Conservation (phyloP, 2,888 invertebrate genomes). For the Drosophila anomelani region DNA sequence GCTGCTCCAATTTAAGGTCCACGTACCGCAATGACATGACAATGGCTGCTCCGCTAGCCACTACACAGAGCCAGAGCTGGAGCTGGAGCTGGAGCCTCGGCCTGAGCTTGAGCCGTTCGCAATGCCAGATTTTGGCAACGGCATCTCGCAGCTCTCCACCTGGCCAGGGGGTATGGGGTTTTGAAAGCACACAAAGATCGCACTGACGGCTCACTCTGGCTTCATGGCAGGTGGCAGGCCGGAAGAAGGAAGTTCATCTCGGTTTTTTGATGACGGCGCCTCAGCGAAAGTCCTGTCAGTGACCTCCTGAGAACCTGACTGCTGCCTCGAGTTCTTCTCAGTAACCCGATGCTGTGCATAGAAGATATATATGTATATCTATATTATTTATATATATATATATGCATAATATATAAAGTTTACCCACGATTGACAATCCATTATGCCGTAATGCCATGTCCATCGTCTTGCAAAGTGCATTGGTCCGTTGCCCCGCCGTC, state of each 20-base stretch:
- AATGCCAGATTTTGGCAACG: constrained; percentile 16
- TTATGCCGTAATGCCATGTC: constrained; percentile 21
- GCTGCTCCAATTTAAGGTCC: constrained; percentile 27
- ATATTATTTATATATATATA: too few species aligned
- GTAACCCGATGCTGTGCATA: neutral
- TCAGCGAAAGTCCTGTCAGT: constrained; percentile 10
- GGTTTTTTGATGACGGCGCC: neutral
- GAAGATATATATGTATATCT: neutral
- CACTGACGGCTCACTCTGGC: constrained; percentile 5
- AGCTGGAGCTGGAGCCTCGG: neutral
- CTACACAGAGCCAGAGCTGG: neutral
- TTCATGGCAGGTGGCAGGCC: constrained; percentile 8
- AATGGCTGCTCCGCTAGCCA: constrained; percentile 7
- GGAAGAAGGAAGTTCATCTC: constrained; percentile 9
- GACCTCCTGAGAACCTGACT: constrained; percentile 18
- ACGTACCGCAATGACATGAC: constrained; percentile 19
- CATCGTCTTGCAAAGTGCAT: constrained; percentile 40
- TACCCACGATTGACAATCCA: constrained; percentile 29
- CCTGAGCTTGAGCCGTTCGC: neutral
- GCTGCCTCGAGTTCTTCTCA: constrained; percentile 1
- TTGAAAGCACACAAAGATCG: constrained; percentile 14
- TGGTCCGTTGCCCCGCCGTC: constrained; percentile 50
- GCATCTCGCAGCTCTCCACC: neutral
- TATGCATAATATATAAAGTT: neutral
- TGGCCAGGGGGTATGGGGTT: neutral